Percentiles rank a stretch among this genome's conserved stretches.
Evolutionary conservation across 2,113 vertebrate genomes (phyloP).

Genomic region (Cettia cetti): DNA sequence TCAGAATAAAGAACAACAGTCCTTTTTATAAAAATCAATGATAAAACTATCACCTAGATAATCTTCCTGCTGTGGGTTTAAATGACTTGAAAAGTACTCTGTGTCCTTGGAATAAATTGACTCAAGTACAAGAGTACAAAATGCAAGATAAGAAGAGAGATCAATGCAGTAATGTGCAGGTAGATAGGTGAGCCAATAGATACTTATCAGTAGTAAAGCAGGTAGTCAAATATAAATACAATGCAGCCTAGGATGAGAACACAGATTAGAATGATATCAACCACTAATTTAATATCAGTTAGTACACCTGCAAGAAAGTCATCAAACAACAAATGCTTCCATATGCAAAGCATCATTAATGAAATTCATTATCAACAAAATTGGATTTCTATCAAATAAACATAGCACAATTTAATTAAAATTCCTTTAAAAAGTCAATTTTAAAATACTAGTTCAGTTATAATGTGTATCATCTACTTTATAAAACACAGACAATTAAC

Average conservation of each 20-base stretch:
- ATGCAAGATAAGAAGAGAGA: constrained; percentile 5
- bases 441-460: not conserved
- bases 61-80: constrained; percentile 26
- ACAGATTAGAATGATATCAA: not conserved
- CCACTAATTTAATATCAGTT: not conserved
- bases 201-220: not conserved
- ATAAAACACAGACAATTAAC: not conserved
- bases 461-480: not conserved
- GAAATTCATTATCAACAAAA: not conserved
- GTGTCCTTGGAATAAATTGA: constrained; percentile 50
- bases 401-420: not conserved
- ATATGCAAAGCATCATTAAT: not conserved
- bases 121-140: constrained; percentile 15
- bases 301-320: not conserved
- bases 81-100: constrained; percentile 35
- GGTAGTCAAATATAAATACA: not conserved
- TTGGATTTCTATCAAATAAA: not conserved
- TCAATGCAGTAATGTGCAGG: constrained; percentile 18
- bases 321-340: not conserved
- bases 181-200: not conserved
- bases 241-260: not conserved
- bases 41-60: constrained; percentile 28
- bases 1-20: not conserved
- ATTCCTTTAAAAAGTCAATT: not conserved
- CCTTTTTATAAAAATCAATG: constrained; percentile 8